Conservation (phyloP, 2,113 vertebrate genomes). For the Rhombomys opimus region DNA sequence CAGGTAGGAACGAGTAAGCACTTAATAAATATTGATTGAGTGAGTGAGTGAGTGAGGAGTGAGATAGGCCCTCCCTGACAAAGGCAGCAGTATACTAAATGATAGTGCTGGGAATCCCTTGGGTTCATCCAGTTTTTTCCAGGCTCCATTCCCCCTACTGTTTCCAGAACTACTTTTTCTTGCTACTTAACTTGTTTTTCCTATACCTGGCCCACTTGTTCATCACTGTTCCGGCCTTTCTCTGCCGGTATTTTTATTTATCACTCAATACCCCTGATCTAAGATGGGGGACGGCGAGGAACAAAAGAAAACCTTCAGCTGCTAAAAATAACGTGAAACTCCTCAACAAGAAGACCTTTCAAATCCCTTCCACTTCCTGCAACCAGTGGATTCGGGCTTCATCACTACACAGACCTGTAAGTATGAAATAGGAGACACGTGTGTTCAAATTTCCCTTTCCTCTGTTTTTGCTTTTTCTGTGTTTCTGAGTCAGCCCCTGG, state of each 20-base stretch:
- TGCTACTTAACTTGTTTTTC: background rate
- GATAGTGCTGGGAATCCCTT: too few species aligned
- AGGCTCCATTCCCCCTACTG: background rate
- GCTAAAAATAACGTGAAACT: constrained; percentile 72
- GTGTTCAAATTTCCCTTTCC: constrained; percentile 42
- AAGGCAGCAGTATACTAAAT: background rate
- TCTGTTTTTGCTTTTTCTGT: background rate
- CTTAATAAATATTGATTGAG: constrained; percentile 20
- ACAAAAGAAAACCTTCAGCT: background rate
- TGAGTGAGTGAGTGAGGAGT: background rate
- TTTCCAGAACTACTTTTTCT: background rate
- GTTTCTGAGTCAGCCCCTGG: background rate
- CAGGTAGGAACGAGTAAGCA: background rate
- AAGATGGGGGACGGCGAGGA: background rate
- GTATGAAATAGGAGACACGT: constrained; percentile 45
- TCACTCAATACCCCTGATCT: constrained; percentile 20
- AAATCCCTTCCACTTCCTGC: constrained; percentile 51
- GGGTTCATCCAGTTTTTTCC: background rate
- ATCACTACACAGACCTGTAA: background rate
- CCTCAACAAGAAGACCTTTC: constrained; percentile 60
- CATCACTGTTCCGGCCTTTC: background rate
- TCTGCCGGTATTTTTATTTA: constrained; percentile 25
- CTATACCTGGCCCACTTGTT: background rate
- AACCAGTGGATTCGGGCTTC: constrained; percentile 63
- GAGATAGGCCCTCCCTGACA: background rate